Evolutionary conservation across 2,113 vertebrate genomes (phyloP), one percentile per base, ranked within the genome.

Genomic region (Australoheros scitulus): DNA sequence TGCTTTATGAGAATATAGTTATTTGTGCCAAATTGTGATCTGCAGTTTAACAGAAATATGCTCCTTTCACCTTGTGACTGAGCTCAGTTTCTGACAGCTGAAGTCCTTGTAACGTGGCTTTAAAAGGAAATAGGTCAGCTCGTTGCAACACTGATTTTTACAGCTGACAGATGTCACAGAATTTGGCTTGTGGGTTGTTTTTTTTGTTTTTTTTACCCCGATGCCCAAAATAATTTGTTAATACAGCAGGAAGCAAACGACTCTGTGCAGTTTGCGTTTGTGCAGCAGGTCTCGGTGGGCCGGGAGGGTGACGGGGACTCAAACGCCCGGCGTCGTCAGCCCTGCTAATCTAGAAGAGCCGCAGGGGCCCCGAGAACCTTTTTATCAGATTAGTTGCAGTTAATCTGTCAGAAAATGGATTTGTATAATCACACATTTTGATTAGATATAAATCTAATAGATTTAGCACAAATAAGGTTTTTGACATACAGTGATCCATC

Each of bases 371-470:
- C 5, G 18, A 55, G 47, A 22, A 75, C 83, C 70, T 84, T 57
- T 83, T 79, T 17, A 83, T 85, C 81, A 64, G 87, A 92, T 91
- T 85, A 92, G 82, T 76, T 63, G 10, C n/a, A 41, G 59, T 59
- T 90, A 76, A 86, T 92, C 88, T 77, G 64, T 75, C 57, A 13
- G 58, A 74, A 81, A 83, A 70, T 77, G 61, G 77, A 80, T 85
- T 80, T 81, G 47, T 88, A 76, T 91, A 88, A 93, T 91, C 77
- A 77, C 74, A n/a, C 70, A 85, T 61, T 77, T 65, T 86, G 74
- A 93, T 92, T 79, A 82, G 22, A 83, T 55, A 52, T 68, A 29
- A 88, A 82, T 83, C 14, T 76, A 80, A 90, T 60, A 68, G 64
- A 65, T 87, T 78, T 60, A 80, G 24, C 58, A 82, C 86, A 24